These are phyloP conservation scores for Helicoverpa armigera DNA, from an alignment of 1,140 invertebrate genomes.

Conservation along the genomic window DNA sequence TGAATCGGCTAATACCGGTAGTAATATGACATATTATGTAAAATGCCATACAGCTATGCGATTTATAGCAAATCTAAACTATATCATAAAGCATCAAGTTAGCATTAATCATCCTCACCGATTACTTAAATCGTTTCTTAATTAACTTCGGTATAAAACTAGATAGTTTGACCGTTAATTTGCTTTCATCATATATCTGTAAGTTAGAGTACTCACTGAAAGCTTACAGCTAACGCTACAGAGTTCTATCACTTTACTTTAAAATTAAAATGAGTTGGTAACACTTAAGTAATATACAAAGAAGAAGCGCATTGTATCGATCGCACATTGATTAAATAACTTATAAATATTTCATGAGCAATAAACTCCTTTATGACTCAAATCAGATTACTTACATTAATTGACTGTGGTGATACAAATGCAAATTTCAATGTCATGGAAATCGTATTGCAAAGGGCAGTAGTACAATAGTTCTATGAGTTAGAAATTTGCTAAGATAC, in stretches of 20 bases:
- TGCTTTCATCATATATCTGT: no score
- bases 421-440: neutral
- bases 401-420: neutral
- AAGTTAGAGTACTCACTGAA: no score
- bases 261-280: no score
- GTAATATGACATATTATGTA: neutral
- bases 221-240: no score
- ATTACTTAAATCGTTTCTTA: constrained; percentile 50
- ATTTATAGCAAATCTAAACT: constrained; percentile 10
- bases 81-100: constrained; percentile 20
- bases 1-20: neutral
- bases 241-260: no score
- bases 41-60: constrained; percentile 6
- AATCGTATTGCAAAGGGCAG: neutral
- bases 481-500: no score
- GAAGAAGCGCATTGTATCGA: no score
- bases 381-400: neutral
- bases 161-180: no score
- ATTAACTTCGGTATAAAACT: constrained; percentile 34
- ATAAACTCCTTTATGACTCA: constrained; percentile 4
- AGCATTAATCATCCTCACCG: constrained; percentile 38
- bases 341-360: constrained; percentile 8
- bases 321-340: neutral
- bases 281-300: no score
- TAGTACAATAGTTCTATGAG: neutral